phyloP scores from a whole-genome alignment of 64 coral and sea anemone species.

The Platygyra sinensis region DNA sequence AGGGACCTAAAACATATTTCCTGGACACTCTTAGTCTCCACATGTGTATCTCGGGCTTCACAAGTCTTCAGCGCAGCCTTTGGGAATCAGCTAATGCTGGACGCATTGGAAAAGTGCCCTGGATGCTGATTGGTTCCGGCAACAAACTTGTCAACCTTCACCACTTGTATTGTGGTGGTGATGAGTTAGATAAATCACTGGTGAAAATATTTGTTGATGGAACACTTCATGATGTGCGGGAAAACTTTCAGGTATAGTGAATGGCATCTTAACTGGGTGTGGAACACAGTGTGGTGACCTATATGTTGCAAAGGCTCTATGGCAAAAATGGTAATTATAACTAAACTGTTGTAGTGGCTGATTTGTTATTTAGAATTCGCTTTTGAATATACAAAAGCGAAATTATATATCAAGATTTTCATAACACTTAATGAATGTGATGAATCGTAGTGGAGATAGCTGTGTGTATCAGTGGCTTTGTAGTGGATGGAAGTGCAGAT shows the following conservation, averaged over 20 bases:
- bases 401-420: too few relatives aligned
- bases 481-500: too few relatives aligned
- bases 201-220: slow-evolving; percentile 92
- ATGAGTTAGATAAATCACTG: slow-evolving; percentile 81
- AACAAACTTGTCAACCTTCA: slow-evolving; percentile 93
- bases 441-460: too few relatives aligned
- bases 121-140: slow-evolving; percentile 88
- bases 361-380: too few relatives aligned
- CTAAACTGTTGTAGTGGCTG: too few relatives aligned
- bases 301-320: too few relatives aligned
- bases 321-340: too few relatives aligned
- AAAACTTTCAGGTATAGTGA: slow-evolving; percentile 85
- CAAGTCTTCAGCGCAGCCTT: slow-evolving; percentile 77
- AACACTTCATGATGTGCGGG: slow-evolving; percentile 81
- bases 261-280: too few relatives aligned
- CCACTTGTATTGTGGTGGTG: slow-evolving; percentile 81
- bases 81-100: slow-evolving; percentile 84
- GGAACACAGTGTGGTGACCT: too few relatives aligned
- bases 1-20: slow-evolving; percentile 98
- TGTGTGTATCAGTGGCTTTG: too few relatives aligned
- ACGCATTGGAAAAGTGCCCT: slow-evolving; percentile 59
- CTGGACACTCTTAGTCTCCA: slow-evolving; percentile 94
- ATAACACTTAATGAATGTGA: too few relatives aligned
- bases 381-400: too few relatives aligned
- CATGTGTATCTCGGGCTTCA: slow-evolving; percentile 95